Evolutionary conservation across 2,797 vertebrate genomes (phyloP), one percentile per base, ranked within the genome.

Genomic region (Coregonus suidteri): DNA sequence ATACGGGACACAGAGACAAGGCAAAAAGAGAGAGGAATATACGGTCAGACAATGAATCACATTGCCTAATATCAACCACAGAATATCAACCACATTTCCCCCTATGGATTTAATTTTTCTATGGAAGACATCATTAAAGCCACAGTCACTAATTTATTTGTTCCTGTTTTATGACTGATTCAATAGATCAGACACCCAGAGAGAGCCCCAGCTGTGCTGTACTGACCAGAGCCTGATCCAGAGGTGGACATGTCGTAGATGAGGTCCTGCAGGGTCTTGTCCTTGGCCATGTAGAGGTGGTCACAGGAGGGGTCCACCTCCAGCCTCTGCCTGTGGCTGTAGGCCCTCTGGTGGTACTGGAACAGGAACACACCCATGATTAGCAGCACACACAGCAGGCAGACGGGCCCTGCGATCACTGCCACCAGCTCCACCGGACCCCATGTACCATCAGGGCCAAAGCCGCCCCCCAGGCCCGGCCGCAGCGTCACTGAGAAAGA

Each of bases 211-310:
- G 41, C 14, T 3, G 20, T n/a, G 3, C 13, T 3, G 0, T 4
- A 84, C 92, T 88, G 70, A 99, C 97, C 97, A 82, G 97, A 99
- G 81, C 97, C 97, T 2, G 97, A 99, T 68, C 97, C 97, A 5
- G 97, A 98, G 0, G 97, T 98, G 90, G 97, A 98, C 75, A 98
- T 94, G 88, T 98, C 97, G 0, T 97, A 98, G 86, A 98, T 96
- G 34, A 99, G 95, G 88, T 99, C 97, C 82, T 97, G 97, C 84
- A 98, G 93, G 0, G 96, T 97, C 92, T 96, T 96, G 87, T 98
- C 97, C 93, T 98, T 98, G 53, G 97, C 94, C 80, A 97, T 90
- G 91, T 96, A 98, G 90, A 99, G 96, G 82, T 95, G 92, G 87
- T 99, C 97, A 82, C 97, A 97, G 3, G 97, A 98, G 37, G 97